phyloP scores from a whole-genome alignment of 2,888 invertebrate genomes.

The Kuschelorhynchus macadamiae region DNA sequence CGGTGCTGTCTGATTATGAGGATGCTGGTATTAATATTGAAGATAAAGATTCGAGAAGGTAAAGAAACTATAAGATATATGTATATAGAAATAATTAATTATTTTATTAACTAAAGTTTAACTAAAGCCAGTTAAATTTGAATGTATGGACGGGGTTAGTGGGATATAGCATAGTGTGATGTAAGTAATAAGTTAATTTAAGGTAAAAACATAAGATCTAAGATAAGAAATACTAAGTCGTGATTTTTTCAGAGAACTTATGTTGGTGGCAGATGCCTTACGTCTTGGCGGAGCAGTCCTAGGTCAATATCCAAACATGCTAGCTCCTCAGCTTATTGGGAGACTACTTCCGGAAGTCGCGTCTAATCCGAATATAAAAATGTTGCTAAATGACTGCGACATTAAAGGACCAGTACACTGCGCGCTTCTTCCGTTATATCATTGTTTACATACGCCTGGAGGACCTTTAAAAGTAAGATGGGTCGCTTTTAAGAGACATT shows the following conservation, averaged over 20 bases:
- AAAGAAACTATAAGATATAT: constrained; percentile 17
- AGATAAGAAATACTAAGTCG: too few relatives aligned
- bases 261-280: constrained; percentile 93
- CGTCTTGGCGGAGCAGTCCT: constrained; percentile 95
- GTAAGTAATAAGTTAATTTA: too few relatives aligned
- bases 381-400: constrained; percentile 92
- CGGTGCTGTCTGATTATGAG: constrained; percentile 95
- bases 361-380: constrained; percentile 84
- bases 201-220: too few relatives aligned
- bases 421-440: constrained; percentile 92
- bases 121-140: too few relatives aligned
- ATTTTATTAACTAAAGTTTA: too few relatives aligned
- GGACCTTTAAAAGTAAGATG: constrained; percentile 93
- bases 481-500: too few relatives aligned
- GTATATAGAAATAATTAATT: too few relatives aligned
- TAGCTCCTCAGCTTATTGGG: constrained; percentile 94
- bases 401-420: constrained; percentile 90
- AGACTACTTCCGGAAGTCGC: constrained; percentile 93
- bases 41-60: constrained; percentile 86
- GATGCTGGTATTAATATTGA: constrained; percentile 89
- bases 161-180: too few relatives aligned
- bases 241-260: constrained; percentile 78
- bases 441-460: constrained; percentile 98
- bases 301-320: constrained; percentile 93
- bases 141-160: too few relatives aligned